phyloP scores from a whole-genome alignment of 2,797 vertebrate species.

The Eupleurogrammus muticus region DNA sequence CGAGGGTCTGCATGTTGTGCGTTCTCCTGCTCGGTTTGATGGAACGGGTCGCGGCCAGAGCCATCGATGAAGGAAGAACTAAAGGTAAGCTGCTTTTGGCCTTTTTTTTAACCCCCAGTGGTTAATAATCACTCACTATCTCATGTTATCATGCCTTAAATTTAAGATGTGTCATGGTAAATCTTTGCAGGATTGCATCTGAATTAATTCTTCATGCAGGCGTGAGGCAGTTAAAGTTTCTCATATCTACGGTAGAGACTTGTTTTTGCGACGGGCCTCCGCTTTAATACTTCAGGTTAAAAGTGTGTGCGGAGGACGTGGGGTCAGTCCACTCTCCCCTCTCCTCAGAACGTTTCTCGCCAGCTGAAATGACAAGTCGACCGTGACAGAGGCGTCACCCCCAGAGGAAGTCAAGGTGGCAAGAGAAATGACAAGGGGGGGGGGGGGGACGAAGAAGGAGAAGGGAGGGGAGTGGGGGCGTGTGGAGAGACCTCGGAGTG shows the following conservation, averaged over 20 bases:
- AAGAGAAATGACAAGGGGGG: conserved; percentile 58
- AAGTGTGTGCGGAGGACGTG: neutral
- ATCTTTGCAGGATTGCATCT: neutral
- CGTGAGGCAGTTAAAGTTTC: neutral
- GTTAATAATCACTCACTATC: neutral
- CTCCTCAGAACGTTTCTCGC: conserved; percentile 37
- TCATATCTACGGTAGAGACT: neutral
- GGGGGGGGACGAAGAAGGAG: conserved; percentile 34
- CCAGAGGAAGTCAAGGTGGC: conserved; percentile 56
- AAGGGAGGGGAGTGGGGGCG: neutral
- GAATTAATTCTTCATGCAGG: neutral
- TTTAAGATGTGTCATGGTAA: neutral
- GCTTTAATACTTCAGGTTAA: neutral
- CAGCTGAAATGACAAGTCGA: neutral
- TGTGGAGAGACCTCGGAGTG: conserved; percentile 52
- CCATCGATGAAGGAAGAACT: conserved; percentile 45
- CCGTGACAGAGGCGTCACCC: neutral
- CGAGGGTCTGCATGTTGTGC: conserved; percentile 63
- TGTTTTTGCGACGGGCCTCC: neutral
- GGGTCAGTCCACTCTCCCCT: conserved; percentile 11
- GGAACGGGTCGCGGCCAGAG: conserved; percentile 48
- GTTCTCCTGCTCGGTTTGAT: conserved; percentile 69
- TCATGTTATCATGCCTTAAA: neutral
- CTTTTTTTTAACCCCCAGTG: neutral
- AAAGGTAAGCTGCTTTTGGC: conserved; percentile 71